A percentile compares a stretch with the other conserved stretches of the same genome.
Conservation (phyloP, 2,113 vertebrate species). For the Leiothrix lutea region DNA sequence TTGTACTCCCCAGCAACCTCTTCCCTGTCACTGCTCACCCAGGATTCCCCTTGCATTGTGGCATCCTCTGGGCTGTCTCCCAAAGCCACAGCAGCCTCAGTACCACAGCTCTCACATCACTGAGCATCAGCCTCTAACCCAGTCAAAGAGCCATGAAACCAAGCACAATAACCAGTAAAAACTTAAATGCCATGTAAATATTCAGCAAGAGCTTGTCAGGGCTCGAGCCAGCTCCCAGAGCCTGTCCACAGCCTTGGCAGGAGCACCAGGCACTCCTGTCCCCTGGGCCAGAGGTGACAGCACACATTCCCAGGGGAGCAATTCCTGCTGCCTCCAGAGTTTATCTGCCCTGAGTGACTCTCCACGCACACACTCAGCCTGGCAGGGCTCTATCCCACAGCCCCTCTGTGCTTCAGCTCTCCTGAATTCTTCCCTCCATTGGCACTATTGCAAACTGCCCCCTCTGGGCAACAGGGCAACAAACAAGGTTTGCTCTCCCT, state of each 20-base stretch:
- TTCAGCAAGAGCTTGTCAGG: neutral
- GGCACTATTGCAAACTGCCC: neutral
- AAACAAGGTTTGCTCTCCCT: neutral
- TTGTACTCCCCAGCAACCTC: neutral
- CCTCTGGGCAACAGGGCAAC: rapidly evolving
- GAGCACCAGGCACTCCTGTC: neutral
- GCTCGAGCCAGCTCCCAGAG: neutral
- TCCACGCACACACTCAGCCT: neutral
- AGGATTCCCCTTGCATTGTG: rapidly evolving
- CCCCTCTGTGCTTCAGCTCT: neutral
- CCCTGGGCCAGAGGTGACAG: neutral
- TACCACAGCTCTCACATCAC: neutral
- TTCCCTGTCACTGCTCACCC: neutral
- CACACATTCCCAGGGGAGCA: neutral
- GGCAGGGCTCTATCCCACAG: neutral
- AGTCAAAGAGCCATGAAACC: neutral
- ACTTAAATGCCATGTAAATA: neutral
- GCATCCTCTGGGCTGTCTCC: neutral
- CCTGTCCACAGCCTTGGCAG: neutral
- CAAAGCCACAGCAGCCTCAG: neutral
- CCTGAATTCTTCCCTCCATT: neutral
- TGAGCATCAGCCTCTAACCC: neutral
- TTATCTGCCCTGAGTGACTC: neutral
- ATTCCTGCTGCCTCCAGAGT: neutral
- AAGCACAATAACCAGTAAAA: neutral